Conservation (phyloP, 1,140 invertebrate genomes). For the Brachionus asplanchnoidis region DNA sequence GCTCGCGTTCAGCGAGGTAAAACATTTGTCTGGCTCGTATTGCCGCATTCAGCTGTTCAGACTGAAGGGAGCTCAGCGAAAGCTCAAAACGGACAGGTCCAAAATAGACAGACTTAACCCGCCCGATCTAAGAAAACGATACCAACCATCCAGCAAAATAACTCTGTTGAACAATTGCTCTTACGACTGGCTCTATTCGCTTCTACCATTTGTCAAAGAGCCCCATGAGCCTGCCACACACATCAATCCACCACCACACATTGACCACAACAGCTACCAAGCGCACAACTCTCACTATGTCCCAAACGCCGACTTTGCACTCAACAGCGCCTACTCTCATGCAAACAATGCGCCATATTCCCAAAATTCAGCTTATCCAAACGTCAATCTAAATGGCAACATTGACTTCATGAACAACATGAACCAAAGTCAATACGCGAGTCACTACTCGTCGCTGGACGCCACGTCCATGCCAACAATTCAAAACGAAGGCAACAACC, state of each 20-base stretch:
- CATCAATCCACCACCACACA: neutral
- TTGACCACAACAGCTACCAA: neutral
- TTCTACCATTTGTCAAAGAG: neutral
- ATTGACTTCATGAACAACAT: neutral
- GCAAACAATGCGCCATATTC: neutral
- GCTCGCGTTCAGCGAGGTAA: neutral
- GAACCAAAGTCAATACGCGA: neutral
- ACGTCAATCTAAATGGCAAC: neutral
- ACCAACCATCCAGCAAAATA: slow-evolving; percentile 22
- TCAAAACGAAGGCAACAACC: neutral
- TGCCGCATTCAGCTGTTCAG: slow-evolving; percentile 67
- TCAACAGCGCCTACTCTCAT: neutral
- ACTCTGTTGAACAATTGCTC: slow-evolving; percentile 17
- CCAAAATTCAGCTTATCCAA: neutral
- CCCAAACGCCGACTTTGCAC: neutral
- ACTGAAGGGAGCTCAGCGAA: slow-evolving; percentile 89
- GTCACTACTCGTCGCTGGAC: neutral
- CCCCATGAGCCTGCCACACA: neutral
- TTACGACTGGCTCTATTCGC: slow-evolving; percentile 18
- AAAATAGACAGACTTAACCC: slow-evolving; percentile 72
- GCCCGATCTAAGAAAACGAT: slow-evolving; percentile 24
- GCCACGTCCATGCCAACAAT: neutral
- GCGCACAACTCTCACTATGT: neutral
- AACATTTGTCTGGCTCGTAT: neutral
- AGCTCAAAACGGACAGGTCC: slow-evolving; percentile 92